These are phyloP conservation scores for Drosophila leontia DNA, from an alignment of 1,140 invertebrate species.

Conservation along the genomic window DNA sequence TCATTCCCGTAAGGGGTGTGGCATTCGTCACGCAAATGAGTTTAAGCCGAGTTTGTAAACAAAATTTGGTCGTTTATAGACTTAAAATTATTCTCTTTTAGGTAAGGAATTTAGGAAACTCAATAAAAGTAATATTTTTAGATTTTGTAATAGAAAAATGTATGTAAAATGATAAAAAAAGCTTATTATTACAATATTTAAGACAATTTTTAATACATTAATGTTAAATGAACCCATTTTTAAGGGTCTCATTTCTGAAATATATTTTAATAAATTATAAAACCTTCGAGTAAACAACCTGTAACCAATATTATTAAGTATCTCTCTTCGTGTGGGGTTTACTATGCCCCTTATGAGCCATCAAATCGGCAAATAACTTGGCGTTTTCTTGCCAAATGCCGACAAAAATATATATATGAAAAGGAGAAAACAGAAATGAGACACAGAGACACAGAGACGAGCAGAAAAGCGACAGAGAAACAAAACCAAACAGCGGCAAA, in stretches of 20 bases:
- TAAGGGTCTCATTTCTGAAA: no score
- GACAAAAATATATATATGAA: slow-evolving; percentile 42
- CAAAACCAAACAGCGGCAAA: slow-evolving; percentile 57
- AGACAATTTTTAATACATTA: no score
- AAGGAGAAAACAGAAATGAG: slow-evolving; percentile 64
- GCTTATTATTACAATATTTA: background rate
- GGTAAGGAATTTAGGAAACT: background rate
- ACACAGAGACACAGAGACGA: slow-evolving; percentile 29
- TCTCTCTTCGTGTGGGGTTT: slow-evolving; percentile 28
- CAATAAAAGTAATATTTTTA: background rate
- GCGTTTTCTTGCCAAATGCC: slow-evolving; percentile 70
- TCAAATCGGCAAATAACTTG: slow-evolving; percentile 67
- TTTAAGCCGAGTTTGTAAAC: background rate
- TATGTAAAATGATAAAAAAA: background rate
- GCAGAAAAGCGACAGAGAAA: slow-evolving; percentile 17
- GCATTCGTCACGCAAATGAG: slow-evolving; percentile 20
- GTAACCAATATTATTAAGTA: slow-evolving; percentile 11
- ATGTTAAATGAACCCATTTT: background rate
- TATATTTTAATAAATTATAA: background rate
- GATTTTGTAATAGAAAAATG: rapidly evolving
- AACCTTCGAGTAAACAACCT: slow-evolving; percentile 1
- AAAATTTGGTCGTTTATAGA: background rate
- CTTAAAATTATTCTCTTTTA: background rate
- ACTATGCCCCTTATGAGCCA: slow-evolving; percentile 61
- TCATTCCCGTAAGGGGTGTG: slow-evolving; percentile 24